Evolutionary conservation across 1,140 invertebrate genomes (phyloP), one percentile per base, ranked within the genome.

Genomic region (Ooceraea biroi): DNA sequence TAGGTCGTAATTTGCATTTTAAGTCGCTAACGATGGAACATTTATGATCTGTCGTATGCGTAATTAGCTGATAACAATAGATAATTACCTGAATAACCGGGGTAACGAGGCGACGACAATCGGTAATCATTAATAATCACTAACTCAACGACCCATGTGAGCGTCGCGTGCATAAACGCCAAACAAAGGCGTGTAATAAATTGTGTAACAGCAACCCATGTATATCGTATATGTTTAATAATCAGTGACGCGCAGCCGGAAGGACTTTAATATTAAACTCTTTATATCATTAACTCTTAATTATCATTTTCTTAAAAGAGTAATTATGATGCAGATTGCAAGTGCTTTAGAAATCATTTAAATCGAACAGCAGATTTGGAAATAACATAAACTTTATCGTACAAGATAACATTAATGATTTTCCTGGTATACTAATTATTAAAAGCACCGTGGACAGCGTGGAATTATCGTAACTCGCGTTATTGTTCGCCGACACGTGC

Each of bases 61-160:
- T 71, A 71, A 71, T 71, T 36, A 55, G n/a, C 5, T 7, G 52
- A 55, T n/a, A n/a, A n/a, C n/a, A 55, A 19, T n/a, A 4, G n/a
- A 11, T 71, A 69, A 52, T 52, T 69, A 48, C 19, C 46, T 46
- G 68, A 71, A 71, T 30, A 69, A 71, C 17, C n/a, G 50, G 48
- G 27, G 25, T 71, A 71, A 71, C 27, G 27, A 71, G 48, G 68
- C 68, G n/a, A 71, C 48, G 14, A 46, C 27, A 65, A 71, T 52
- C 68, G 46, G 48, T 71, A 52, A 30, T 69, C 46, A 30, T 69
- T 30, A 69, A 69, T 69, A 68, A 48, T 46, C 22, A 44, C 44
- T n/a, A 69, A 71, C 65, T 68, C 46, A n/a, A 55, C 52, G 14
- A n/a, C 14, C 50, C 50, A n/a, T 25, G 25, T 30, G 48, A 50